These are phyloP conservation scores for Sthenelais limicola DNA, from an alignment of 2,888 invertebrate species.

Conservation along the genomic window DNA sequence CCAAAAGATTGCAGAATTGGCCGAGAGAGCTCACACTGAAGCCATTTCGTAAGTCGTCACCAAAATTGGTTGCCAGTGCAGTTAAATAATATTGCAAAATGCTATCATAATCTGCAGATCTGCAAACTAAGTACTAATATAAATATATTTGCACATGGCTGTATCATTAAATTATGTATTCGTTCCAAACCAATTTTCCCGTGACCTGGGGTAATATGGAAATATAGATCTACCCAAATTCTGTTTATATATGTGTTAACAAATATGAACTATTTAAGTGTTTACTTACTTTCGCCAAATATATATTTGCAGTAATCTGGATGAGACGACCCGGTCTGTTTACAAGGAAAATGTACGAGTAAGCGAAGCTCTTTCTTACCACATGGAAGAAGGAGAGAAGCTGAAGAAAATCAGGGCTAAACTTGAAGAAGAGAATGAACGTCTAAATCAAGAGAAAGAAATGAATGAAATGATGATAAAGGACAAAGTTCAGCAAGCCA, in stretches of 20 bases:
- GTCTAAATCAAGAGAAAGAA: conserved; percentile 65
- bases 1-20: conserved; percentile 71
- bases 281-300: no score
- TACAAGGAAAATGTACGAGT: conserved; percentile 72
- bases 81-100: no score
- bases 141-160: no score
- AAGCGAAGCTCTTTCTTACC: conserved; percentile 67
- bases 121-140: no score
- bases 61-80: neutral
- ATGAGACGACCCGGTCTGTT: conserved; percentile 72
- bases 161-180: no score
- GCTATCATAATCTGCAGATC: no score
- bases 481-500: conserved; percentile 66
- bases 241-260: no score
- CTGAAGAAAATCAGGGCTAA: conserved; percentile 61
- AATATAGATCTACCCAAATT: no score
- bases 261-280: no score
- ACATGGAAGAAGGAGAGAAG: conserved; percentile 65
- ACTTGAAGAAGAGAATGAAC: conserved; percentile 62
- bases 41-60: conserved; percentile 66
- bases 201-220: no score
- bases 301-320: conserved; percentile 70
- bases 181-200: no score
- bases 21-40: conserved; percentile 71
- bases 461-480: conserved; percentile 67